Base-by-base conservation (phyloP, 2,888 invertebrate species). In the Matsumyia berberina region DNA sequence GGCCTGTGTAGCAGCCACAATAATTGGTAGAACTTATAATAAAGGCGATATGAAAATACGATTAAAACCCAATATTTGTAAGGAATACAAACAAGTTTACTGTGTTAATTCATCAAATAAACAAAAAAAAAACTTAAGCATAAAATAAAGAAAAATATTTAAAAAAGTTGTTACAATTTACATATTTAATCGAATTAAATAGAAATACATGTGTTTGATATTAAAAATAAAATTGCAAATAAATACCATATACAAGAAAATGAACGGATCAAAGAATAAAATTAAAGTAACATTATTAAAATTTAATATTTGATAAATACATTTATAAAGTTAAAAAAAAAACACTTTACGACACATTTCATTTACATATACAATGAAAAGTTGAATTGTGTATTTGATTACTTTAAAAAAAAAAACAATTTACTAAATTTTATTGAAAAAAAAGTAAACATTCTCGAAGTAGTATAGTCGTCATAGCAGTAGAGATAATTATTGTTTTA, bases 81-180 rank as follows among this genome's bases (percentile, higher is more conserved):
- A 72, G 42, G 60, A 73, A 70, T 51, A 55, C 55, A 64, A 77
- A 78, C 66, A 83, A 57, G 73, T 69, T 83, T 79, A 78, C 83
- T 79, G 79, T 83, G 79, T 83, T 83, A 83, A 83, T 69, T 60
- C 12, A 58, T 55, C 5, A 46, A 53, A 55, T 11, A 44, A 46
- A 49, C 60, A 49, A 12, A 37, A 44, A 51, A 55, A 8, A 5
- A 9, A 37, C 46, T 1, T 42, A 46, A 64, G 2, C 24, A 24
- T 4, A 24, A 24, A 24, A 24, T 24, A 33, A 44, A 64, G 24
- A 58, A 53, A 39, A 62, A 49, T 60, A 57, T 58, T n/a, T n/a
- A n/a, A n/a, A n/a, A n/a, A n/a, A n/a, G n/a, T n/a, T 83, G 79
- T 83, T 79, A 64, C 42, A 67, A 78, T 73, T 78, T 78, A 78